Base-by-base conservation (phyloP, 2,113 vertebrate species). In the Microcebus lehilahytsara region DNA sequence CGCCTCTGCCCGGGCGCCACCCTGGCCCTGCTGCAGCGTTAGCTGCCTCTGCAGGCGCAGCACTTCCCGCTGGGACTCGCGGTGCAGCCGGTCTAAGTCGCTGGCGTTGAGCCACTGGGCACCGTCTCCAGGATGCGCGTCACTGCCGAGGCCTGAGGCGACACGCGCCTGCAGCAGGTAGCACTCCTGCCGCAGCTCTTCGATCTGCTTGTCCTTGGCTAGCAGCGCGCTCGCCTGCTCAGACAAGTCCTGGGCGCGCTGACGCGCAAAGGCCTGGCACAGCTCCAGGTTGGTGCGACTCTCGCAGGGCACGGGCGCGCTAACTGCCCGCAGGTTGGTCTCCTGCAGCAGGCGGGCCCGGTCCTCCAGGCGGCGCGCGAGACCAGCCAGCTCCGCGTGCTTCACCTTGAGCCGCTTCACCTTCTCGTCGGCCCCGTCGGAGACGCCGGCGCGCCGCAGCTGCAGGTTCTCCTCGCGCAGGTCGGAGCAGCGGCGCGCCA, bases 31-130 rank as follows among this genome's bases (percentile, higher is more conserved):
- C 81, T 96, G 99, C 98, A 0, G 98, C 97, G 86, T 98, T 93
- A 99, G 97, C 96, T 99, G 99, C 86, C 98, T 98, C 96, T 99
- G 99, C 49, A 99, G 98, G 66, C 99, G 98, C 90, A 99, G 94
- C 88, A 99, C 99, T 97, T 99, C 99, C 95, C 98, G 98, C 98
- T 99, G 99, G 79, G 99, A 99, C 97, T 99, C 99, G 17, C 98
- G 97, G 72, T 99, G 98, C 90, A 99, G 98, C 58, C 99, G 98
- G 97, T 99, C 99, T 78, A 99, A 98, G 91, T 99, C 99, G 64
- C 75, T 93, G 87, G 98, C 37, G n/a, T 78, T 96, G 75, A 98
- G 98, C 60, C 98, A 97, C 95, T 74, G 86, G 34, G 97, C 98
- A 0, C 95, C 89, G 79, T 78, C 84, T 46, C 11, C 85, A 20